These are phyloP conservation scores for Papilio glaucus DNA, from an alignment of 1,140 invertebrate species.

Conservation along the genomic window DNA sequence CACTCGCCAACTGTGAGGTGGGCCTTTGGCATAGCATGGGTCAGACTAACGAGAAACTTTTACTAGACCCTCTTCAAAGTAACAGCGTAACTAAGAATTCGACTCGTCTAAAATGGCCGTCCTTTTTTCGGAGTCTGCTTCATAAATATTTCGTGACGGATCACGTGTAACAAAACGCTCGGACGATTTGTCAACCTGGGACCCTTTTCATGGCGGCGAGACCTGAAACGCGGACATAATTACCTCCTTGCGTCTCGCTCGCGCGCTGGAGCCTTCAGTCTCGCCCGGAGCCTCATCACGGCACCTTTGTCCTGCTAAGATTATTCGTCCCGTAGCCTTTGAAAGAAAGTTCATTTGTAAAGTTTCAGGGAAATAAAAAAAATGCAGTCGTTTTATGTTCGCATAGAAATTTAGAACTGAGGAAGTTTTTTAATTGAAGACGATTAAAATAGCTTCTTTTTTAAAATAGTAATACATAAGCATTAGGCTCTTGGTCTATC, in stretches of 20 bases:
- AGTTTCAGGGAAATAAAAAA: conserved; percentile 15
- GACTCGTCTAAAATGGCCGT: conserved; percentile 14
- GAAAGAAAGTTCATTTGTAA: conserved; percentile 32
- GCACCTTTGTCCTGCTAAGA: conserved; percentile 22
- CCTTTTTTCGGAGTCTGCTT: conserved; percentile 18
- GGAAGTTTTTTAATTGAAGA: background rate
- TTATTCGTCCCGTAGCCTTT: conserved; percentile 14
- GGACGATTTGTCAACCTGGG: conserved; percentile 30
- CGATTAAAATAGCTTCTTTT: background rate
- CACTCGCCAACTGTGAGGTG: background rate
- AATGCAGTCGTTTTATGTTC: conserved; percentile 13
- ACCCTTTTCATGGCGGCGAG: conserved; percentile 28
- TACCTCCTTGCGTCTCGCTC: conserved; percentile 15
- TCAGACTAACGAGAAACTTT: background rate
- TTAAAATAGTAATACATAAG: background rate
- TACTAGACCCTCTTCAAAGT: conserved; percentile 8
- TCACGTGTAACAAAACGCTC: conserved; percentile 32
- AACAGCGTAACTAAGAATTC: conserved; percentile 22
- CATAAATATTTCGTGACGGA: conserved; percentile 29
- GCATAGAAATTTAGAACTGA: conserved; percentile 2
- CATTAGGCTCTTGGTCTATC: background rate
- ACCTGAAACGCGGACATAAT: conserved; percentile 17
- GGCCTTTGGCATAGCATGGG: background rate
- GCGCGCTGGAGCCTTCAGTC: background rate
- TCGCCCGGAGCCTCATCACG: background rate